Evolutionary conservation across 2,797 vertebrate species (phyloP), one percentile per base, ranked within the genome.

Genomic region (Macrochelys suwanniensis): DNA sequence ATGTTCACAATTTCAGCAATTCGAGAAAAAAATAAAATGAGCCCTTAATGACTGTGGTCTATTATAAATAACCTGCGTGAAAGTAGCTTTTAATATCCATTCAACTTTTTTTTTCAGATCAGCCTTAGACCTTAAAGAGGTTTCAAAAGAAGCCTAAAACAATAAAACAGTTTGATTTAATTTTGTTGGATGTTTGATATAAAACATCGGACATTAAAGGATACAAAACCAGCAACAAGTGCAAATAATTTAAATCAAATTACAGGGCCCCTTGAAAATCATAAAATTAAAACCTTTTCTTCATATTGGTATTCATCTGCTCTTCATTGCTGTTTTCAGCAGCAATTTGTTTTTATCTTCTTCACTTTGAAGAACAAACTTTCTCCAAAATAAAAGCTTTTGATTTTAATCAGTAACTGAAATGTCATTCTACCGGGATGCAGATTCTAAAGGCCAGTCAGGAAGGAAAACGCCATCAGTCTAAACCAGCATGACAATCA

Each of bases 311-410:
- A 96, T 97, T 97, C 97, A 96, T 98, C 96, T 95, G 76, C 42
- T 96, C 97, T 97, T 96, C 97, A 97, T 96, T 96, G 8, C 93
- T 78, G 89, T 97, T 96, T 96, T 90, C 86, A 95, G 92, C 79
- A 89, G 94, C 97, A 84, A 94, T 96, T 80, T 92, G 84, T 98
- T 98, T 98, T 95, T 94, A 98, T 97, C 96, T 94, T 81, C 88
- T 91, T 89, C 47, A 92, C 97, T 98, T 98, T 98, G 98, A 98
- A 98, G 97, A 97, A 94, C 93, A 98, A 97, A 92, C 94, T 97
- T 96, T 37, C 85, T 50, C 82, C 16, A 19, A 82, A 87, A 97
- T 93, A 85, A 97, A 97, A 97, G 94, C 85, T 94, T 92, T 93
- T 74, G 82, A 97, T 96, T 97, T 96, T 86, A 95, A 96, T 96